Base-by-base conservation (phyloP, 2,888 invertebrate genomes). In the Lycophotia porphyrea region DNA sequence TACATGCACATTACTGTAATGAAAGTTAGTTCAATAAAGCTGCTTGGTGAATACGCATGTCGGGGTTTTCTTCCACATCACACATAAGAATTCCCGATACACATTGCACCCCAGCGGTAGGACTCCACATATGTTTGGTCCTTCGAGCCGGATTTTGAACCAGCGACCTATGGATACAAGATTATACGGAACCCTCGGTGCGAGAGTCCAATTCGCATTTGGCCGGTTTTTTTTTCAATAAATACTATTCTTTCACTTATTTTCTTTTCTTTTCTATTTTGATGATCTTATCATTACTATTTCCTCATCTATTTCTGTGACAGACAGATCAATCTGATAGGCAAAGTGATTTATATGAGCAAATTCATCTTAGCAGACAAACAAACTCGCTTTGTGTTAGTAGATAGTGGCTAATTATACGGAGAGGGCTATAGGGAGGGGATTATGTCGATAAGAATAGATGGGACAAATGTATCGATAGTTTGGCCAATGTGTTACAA, bases 341-440 rank as follows among this genome's bases (percentile, higher is more conserved):
- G 1, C 24, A 42, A 58, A 60, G 18, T 78, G 81, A 83, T 83
- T 81, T 60, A 83, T 84, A 7, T 60, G 60, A 72, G 72, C 69
- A 49, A 81, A 84, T 84, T 65, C 65, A 81, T 84, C 73, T 84
- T 36, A 9, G 18, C 36, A 42, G 27, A 84, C 84, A 83, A 81
- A 83, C 77, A 84, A 65, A 63, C 67, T 5, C 49, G 9, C 42
- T 70, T 67, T 68, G 84, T 79, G 77, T 79, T 82, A 85, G 44
- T 75, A 76, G 85, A 85, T 84, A 82, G 77, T 71, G 69, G 68
- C 76, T 86, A 87, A 88, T 87, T 87, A 88, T 80, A 71, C 79
- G 66, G 39, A 69, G 80, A 69, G 80, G n/a, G 27, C 67, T 42
- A 15, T 80, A 85, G 80, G 34, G 79, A 74, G 64, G 79, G 31